phyloP scores from a whole-genome alignment of 2,888 invertebrate species.

The Hyposoter dolosus region DNA sequence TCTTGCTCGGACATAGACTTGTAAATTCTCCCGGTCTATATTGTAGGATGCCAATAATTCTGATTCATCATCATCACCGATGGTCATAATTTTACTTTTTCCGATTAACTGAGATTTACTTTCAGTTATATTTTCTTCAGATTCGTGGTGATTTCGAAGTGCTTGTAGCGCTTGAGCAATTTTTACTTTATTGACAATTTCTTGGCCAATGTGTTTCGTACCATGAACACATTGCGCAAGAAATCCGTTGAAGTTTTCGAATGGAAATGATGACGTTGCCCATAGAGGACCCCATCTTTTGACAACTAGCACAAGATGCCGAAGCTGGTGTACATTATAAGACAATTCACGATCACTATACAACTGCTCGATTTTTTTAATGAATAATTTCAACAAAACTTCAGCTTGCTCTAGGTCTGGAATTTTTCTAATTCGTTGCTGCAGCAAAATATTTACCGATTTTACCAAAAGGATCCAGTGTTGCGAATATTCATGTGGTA shows the following conservation, averaged over 20 bases:
- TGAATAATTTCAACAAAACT: conserved; percentile 64
- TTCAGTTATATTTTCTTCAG: no score
- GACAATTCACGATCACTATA: conserved; percentile 64
- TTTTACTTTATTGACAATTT: conserved; percentile 64
- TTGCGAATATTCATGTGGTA: conserved; percentile 66
- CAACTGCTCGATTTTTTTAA: conserved; percentile 56
- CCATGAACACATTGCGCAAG: conserved; percentile 59
- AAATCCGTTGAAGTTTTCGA: conserved; percentile 70
- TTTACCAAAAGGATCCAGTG: conserved; percentile 71
- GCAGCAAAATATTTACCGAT: conserved; percentile 61
- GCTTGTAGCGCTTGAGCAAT: conserved; percentile 63
- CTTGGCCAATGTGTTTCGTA: conserved; percentile 60
- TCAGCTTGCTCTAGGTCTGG: conserved; percentile 58
- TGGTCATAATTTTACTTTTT: conserved; percentile 26
- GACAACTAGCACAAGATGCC: conserved; percentile 67
- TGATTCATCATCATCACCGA: conserved; percentile 21
- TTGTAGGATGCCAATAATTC: conserved; percentile 43
- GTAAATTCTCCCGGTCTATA: conserved; percentile 32
- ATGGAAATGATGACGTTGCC: conserved; percentile 70
- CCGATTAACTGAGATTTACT: conserved; percentile 27
- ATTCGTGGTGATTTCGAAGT: neutral
- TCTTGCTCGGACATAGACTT: conserved; percentile 52
- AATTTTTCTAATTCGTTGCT: conserved; percentile 45
- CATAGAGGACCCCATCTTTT: conserved; percentile 71
- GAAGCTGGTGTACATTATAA: conserved; percentile 72